These are phyloP conservation scores for Oncorhynchus kisutch DNA, from an alignment of 2,113 vertebrate genomes.

Conservation along the genomic window DNA sequence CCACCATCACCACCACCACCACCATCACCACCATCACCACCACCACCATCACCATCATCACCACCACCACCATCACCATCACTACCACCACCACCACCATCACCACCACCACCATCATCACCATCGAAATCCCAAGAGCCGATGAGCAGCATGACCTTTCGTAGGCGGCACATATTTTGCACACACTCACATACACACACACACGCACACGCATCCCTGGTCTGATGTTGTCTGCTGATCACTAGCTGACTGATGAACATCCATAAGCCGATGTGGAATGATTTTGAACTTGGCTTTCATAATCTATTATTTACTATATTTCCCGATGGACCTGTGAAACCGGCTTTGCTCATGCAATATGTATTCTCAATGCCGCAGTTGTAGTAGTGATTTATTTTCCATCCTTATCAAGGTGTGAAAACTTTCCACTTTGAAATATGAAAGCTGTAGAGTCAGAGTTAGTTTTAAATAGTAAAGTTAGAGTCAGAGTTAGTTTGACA, in stretches of 20 bases:
- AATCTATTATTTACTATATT: conserved; percentile 68
- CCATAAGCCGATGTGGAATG: conserved; percentile 45
- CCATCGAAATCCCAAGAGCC: no score
- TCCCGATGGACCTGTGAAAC: conserved; percentile 68
- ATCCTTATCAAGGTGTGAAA: background rate
- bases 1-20: fast-evolving
- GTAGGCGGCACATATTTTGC: no score
- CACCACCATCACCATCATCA: no score
- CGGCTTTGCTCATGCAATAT: conserved; percentile 53
- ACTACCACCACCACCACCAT: fast-evolving
- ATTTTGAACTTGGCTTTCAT: conserved; percentile 66
- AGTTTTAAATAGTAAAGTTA: no score
- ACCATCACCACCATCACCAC: no score
- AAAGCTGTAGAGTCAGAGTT: background rate
- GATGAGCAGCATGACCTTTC: no score
- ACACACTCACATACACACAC: background rate
- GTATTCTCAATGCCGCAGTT: background rate
- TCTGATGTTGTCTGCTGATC: background rate
- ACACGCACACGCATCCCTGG: no score
- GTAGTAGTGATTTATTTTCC: background rate
- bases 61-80: fast-evolving
- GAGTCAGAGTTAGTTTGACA: no score
- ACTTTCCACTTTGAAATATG: background rate
- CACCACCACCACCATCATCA: no score
- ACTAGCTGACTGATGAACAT: background rate